Evolutionary conservation across 1,140 invertebrate species (phyloP), one percentile per base, ranked within the genome.

Genomic region (Macrobrachium rosenbergii): DNA sequence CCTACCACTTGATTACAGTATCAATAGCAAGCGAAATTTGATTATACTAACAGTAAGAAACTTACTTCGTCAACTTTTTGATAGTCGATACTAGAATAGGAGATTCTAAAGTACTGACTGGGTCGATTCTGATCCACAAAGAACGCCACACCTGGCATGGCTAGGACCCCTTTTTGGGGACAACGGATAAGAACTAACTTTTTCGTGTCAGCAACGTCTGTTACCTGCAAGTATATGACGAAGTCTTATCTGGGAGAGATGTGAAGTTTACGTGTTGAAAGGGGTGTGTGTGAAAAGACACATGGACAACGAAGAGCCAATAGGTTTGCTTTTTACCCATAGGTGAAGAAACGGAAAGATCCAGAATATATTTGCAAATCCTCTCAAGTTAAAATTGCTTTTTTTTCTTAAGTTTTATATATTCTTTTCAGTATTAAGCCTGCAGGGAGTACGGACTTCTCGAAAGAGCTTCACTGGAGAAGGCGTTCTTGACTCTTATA

Each of bases 131-230:
- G 91, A 91, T 95, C 94, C 43, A 92, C 93, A 91, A 94, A 93
- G 90, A 96, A 96, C 0, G 94, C 94, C 82, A 94, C 94, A 0
- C 95, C 96, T 2, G 95, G 95, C 0, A 95, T 93, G 83, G 96
- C 92, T 88, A 95, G 93, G 0, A 96, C 93, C 7, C 94, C 93
- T 60, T 93, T 91, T 0, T 90, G 83, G 5, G 93, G 90, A 16
- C 94, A 94, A 86, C 93, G 91, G 81, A 94, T 92, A 92, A 94
- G 94, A 2, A 96, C 93, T 94, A 97, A 94, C 85, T 94, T 93
- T 91, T 94, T 94, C 2, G 95, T 95, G 90, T 96, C 95, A 0
- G 93, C 91, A 0, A 96, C 92, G 8, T 93, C 94, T 10, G 91
- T 92, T 2, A 96, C 93, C 90, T 80, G 6, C 23, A 63, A 80